A percentile compares a stretch with the other conserved stretches of the same genome.
phyloP scores from a whole-genome alignment of 2,113 vertebrate species.

The Dryoscopus gambensis region DNA sequence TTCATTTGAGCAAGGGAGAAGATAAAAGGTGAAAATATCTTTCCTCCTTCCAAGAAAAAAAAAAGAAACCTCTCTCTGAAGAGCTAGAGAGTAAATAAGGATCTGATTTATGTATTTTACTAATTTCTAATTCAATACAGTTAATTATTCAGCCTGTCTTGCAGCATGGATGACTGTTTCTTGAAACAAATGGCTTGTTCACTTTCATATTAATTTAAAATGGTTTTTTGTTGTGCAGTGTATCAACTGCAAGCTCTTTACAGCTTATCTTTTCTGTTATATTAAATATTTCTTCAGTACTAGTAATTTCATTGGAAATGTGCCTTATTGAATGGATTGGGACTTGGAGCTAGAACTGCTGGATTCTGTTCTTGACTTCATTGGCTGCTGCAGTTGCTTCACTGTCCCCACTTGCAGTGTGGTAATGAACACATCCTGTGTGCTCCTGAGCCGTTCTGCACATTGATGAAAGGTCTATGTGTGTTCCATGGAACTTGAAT shows the following conservation, averaged over 20 bases:
- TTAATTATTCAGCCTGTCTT: neutral
- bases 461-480: accelerated
- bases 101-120: neutral
- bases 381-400: neutral
- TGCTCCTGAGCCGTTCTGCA: neutral
- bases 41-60: accelerated
- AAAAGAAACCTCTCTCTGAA: neutral
- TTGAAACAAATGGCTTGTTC: neutral
- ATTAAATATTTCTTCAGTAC: neutral
- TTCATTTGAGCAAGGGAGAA: neutral
- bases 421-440: neutral
- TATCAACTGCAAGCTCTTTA: neutral
- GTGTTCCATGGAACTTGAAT: neutral
- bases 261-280: neutral
- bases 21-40: neutral
- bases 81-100: neutral
- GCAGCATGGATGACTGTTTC: neutral
- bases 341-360: neutral
- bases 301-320: neutral
- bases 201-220: neutral
- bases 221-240: neutral
- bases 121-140: neutral
- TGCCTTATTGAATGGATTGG: neutral
- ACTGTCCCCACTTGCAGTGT: neutral
- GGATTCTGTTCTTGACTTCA: neutral